Percentiles rank a stretch among this genome's conserved stretches.
Evolutionary conservation across 2,113 vertebrate genomes (phyloP).

Genomic region (Thomomys bottae): DNA sequence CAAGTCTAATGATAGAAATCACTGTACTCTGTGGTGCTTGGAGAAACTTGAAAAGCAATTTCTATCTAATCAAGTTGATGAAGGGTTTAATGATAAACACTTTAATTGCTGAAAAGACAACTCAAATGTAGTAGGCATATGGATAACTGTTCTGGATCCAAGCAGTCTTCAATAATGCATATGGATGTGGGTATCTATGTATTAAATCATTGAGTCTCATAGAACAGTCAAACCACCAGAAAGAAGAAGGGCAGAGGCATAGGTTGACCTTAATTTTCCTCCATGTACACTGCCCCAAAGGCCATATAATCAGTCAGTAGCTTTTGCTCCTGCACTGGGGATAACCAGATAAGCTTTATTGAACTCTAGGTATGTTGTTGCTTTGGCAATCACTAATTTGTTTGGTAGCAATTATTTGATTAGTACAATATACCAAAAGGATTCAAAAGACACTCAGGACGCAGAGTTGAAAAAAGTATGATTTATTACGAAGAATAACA

Average conservation of each 20-base stretch:
- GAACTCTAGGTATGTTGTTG: neutral
- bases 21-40: neutral
- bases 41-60: slow-evolving; percentile 39
- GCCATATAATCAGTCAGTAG: neutral
- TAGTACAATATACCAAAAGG: neutral
- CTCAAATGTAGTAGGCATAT: neutral
- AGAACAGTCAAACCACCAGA: neutral
- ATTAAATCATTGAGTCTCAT: slow-evolving; percentile 1
- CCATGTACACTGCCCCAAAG: neutral
- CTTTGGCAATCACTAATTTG: neutral
- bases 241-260: neutral
- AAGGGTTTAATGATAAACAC: slow-evolving; percentile 18
- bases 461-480: slow-evolving; percentile 42
- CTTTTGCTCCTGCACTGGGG: neutral
- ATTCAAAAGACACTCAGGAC: slow-evolving; percentile 32
- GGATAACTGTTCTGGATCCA: neutral
- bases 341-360: neutral
- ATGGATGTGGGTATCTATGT: no score
- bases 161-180: no score
- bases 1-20: neutral
- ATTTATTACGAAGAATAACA: slow-evolving; percentile 84
- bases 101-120: slow-evolving; percentile 42
- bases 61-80: neutral
- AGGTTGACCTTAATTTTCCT: neutral
- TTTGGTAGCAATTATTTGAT: neutral